Conservation (phyloP, 2,797 vertebrate genomes). For the Toxotes lorentzi region DNA sequence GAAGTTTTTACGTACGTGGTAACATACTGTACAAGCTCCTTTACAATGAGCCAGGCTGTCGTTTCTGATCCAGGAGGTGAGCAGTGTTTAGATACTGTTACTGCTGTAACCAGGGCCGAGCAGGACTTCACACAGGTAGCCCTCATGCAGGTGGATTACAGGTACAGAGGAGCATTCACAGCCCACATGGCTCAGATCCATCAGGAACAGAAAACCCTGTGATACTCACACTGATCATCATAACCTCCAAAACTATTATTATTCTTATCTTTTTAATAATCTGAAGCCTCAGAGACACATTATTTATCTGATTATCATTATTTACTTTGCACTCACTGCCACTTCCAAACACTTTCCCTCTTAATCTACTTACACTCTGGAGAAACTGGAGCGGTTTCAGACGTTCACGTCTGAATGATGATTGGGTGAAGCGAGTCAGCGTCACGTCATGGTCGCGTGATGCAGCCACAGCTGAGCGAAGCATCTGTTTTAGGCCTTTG, state of each 20-base stretch:
- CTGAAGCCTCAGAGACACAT: neutral
- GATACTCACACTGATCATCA: neutral
- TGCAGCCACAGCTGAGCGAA: neutral
- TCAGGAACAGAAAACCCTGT: neutral
- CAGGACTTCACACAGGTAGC: conserved; percentile 19
- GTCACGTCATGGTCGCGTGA: neutral
- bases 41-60: too few species aligned
- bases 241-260: neutral
- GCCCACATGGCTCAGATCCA: neutral
- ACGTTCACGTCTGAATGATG: neutral
- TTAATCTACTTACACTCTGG: neutral
- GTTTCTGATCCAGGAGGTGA: too few species aligned
- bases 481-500: neutral
- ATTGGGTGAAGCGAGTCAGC: neutral
- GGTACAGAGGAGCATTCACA: conserved; percentile 10
- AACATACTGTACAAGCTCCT: too few species aligned
- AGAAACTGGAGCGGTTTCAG: neutral
- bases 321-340: neutral
- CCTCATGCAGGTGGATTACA: conserved; percentile 56
- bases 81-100: neutral
- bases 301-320: too few species aligned
- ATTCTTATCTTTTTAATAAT: neutral
- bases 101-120: conserved; percentile 27
- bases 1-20: too few species aligned
- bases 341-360: neutral